Evolutionary conservation across 1,140 invertebrate genomes (phyloP), one percentile per base, ranked within the genome.

Genomic region (Eulimnadia texana): DNA sequence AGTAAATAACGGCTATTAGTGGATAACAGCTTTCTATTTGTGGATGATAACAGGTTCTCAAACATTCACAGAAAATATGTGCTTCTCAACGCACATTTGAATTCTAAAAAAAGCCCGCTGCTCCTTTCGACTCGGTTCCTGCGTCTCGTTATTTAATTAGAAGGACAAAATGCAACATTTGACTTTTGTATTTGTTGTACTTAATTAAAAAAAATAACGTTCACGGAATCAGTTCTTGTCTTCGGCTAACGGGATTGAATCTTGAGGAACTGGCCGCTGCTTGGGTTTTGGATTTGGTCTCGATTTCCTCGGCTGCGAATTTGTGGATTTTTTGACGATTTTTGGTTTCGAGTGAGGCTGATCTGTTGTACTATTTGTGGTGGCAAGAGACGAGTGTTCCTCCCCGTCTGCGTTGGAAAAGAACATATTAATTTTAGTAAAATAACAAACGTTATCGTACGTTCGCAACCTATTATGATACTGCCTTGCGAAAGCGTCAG

Each of bases 401-500:
- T 42, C 33, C 33, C 6, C 33, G 16, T 42, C 33, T n/a, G n/a
- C 33, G 33, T 16, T 42, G 33, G 16, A 42, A 42, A 42, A 42
- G 33, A 42, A n/a, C n/a, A n/a, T n/a, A 16, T 42, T 42, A 42
- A 42, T 42, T 6, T 42, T 42, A 42, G 33, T 42, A 9, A 9
- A 42, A 42, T n/a, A n/a, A n/a, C n/a, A 42, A 9, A 9, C 19
- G 52, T 24, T 63, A 47, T 60, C 3, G 25, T 1, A 25, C 16
- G 22, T 3, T 29, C 25, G 33, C 19, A 11, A 60, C 24, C 19
- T 24, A 50, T 29, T 53, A 22, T 47, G 42, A 47, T 63, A 25
- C 33, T 63, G 33, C 50, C 50, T n/a, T 60, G 54, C 13, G 49
- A 20, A 23, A 42, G 27, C 49, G 52, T 29, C n/a, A 84, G 70